A percentile compares a stretch with the other conserved stretches of the same genome.
Evolutionary conservation across 2,113 vertebrate genomes (phyloP).

Genomic region (Tympanuchus pallidicinctus): DNA sequence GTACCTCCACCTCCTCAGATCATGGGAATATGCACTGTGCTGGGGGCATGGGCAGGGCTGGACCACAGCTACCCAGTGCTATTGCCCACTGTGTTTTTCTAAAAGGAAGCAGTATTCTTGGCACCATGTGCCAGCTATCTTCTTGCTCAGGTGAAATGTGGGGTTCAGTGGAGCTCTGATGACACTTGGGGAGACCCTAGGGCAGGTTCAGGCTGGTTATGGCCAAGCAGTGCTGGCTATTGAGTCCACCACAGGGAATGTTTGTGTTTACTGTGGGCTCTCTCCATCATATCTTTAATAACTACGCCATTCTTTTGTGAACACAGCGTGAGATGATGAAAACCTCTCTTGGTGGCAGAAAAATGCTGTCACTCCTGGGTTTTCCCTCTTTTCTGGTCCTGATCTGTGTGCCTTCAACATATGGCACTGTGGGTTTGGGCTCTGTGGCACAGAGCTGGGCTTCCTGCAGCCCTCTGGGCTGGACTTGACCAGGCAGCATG

Average conservation of each 20-base stretch:
- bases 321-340: neutral
- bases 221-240: accelerated
- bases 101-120: neutral
- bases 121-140: neutral
- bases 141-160: neutral
- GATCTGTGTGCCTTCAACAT: neutral
- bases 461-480: neutral
- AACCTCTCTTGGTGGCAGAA: neutral
- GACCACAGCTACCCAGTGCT: neutral
- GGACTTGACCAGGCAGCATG: neutral
- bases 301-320: neutral
- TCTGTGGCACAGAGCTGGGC: neutral
- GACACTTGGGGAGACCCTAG: accelerated
- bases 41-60: neutral
- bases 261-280: neutral
- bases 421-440: neutral
- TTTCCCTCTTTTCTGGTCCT: neutral
- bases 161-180: neutral
- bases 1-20: neutral
- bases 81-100: neutral
- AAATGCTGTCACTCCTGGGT: neutral
- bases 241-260: neutral
- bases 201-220: neutral
- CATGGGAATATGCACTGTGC: neutral
- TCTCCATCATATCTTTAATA: neutral